A percentile compares a stretch with the other conserved stretches of the same genome.
Evolutionary conservation across 2,888 invertebrate genomes (phyloP).

Genomic region (Catocala fraxini): DNA sequence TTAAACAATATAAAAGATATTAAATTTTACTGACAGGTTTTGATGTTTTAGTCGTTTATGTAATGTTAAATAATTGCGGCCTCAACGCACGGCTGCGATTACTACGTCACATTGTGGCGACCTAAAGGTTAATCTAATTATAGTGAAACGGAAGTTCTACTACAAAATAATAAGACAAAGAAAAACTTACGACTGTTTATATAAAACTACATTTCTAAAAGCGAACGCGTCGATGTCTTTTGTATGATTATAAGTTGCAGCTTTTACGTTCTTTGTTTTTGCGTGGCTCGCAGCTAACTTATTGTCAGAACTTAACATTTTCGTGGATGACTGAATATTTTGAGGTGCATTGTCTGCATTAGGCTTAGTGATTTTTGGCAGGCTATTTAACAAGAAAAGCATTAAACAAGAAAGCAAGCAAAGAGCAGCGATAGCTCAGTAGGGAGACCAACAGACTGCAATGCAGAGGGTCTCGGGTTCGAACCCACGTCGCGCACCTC

Average conservation of each 20-base stretch:
- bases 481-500: too few relatives aligned
- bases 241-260: constrained; percentile 37
- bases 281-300: too few relatives aligned
- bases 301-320: too few relatives aligned
- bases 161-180: not conserved
- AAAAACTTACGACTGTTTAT: not conserved
- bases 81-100: constrained; percentile 20
- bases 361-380: too few relatives aligned
- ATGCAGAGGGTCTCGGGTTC: too few relatives aligned
- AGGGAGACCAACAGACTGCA: too few relatives aligned
- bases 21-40: constrained; percentile 19
- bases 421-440: too few relatives aligned
- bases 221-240: constrained; percentile 59
- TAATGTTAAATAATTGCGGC: constrained; percentile 23
- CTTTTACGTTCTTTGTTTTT: too few relatives aligned
- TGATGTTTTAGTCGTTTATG: constrained; percentile 20
- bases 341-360: too few relatives aligned
- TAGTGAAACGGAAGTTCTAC: not conserved
- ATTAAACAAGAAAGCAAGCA: too few relatives aligned
- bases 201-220: constrained; percentile 9
- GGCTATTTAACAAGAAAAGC: too few relatives aligned
- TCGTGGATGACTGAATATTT: too few relatives aligned
- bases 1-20: constrained; percentile 12
- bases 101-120: constrained; percentile 22
- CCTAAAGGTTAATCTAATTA: constrained; percentile 32